Conservation (phyloP, 2,888 invertebrate genomes). For the Chorisops tibialis region DNA sequence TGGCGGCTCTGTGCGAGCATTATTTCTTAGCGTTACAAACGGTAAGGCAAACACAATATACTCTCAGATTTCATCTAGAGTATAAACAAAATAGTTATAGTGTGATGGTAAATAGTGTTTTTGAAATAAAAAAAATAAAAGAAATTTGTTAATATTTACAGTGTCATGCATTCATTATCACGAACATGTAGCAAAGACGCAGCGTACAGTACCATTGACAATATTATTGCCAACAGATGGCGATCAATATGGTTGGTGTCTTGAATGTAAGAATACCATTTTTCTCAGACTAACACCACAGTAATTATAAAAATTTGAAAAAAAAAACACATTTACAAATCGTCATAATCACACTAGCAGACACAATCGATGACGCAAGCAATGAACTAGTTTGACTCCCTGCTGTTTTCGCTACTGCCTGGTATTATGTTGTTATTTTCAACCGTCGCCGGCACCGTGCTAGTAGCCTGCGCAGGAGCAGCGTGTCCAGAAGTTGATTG, state of each 20-base stretch:
- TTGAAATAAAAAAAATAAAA: no score
- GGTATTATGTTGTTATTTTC: slow-evolving; percentile 41
- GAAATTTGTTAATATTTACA: no score
- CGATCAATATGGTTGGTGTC: not conserved
- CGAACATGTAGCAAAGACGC: no score
- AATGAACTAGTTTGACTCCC: slow-evolving; percentile 61
- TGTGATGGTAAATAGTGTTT: no score
- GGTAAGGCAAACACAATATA: no score
- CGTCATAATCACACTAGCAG: not conserved
- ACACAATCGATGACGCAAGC: slow-evolving; percentile 41
- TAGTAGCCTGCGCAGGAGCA: slow-evolving; percentile 32
- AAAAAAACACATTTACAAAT: not conserved
- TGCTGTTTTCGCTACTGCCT: slow-evolving; percentile 68
- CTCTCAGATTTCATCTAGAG: no score
- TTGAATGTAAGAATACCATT: not conserved
- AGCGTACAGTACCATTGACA: not conserved
- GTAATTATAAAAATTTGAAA: not conserved
- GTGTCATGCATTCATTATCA: no score
- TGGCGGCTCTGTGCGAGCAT: no score
- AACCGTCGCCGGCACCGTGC: slow-evolving; percentile 14
- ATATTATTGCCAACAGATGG: not conserved
- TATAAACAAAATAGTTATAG: no score
- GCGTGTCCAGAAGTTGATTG: slow-evolving; percentile 51
- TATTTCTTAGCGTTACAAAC: no score
- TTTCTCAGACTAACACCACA: no score